Base-by-base conservation (phyloP, 2,888 invertebrate species). In the Resseliella maxima region DNA sequence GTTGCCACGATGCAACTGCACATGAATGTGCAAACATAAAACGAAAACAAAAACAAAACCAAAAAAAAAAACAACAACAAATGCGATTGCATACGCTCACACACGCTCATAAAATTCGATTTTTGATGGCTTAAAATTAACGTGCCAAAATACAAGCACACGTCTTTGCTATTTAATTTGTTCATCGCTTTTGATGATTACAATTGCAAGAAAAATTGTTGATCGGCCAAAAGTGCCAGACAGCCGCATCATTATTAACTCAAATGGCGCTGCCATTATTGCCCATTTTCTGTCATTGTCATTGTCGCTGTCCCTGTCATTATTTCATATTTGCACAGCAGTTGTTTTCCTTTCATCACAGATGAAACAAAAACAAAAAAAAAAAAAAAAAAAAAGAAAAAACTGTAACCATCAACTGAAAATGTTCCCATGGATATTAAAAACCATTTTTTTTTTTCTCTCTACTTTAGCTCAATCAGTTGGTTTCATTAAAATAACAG, bases 401-500 rank as follows among this genome's bases (percentile, higher is more conserved):
- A n/a, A n/a, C n/a, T n/a, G n/a, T n/a, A n/a, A n/a, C n/a, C 21
- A 12, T 50, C 50, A 18, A 12, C 21, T 18, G 10, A 50, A n/a
- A 59, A 59, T 59, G 24, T 59, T 59, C 59, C 59, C 59, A 59
- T 59, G 59, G 59, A 59, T 27, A 59, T 59, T 59, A 59, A 59
- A 59, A 59, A 59, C 24, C 24, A 2, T 15, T 18, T 2, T 2
- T 6, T 21, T 50, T 50, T 50, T 59, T 59, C 27, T 59, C 59
- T 27, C 27, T 12, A 12, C 15, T 50, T 50, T 8, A 6, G 18
- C 10, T 59, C 59, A n/a, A n/a, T n/a, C n/a, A n/a, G n/a, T n/a
- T n/a, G 21, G 21, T 50, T 50, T 50, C 50, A 50, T 50, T 59
- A 59, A 59, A 59, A 59, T 59, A 59, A 59, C 59, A 59, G 59